A percentile compares a stretch with the other conserved stretches of the same genome.
These are phyloP conservation scores for Percopsis transmontana DNA, from an alignment of 2,113 vertebrate species.

Conservation along the genomic window DNA sequence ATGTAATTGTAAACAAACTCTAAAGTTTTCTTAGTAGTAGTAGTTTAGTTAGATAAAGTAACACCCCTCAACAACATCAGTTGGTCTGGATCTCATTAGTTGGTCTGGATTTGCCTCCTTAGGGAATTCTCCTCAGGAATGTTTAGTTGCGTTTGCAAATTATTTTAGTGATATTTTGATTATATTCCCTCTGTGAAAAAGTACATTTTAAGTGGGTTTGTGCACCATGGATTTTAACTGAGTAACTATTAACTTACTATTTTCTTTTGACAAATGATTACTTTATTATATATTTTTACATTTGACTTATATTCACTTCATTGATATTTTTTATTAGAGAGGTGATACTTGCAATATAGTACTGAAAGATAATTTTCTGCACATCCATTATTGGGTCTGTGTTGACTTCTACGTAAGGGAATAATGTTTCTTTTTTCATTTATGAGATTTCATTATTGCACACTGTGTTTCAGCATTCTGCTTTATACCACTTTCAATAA, in stretches of 20 bases:
- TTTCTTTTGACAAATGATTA: background rate
- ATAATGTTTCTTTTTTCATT: slow-evolving; percentile 15
- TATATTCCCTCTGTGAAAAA: background rate
- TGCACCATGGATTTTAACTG: too few species aligned
- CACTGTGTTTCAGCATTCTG: slow-evolving; percentile 19
- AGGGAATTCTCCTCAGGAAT: background rate
- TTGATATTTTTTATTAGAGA: slow-evolving; percentile 10
- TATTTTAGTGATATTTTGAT: background rate
- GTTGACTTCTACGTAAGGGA: background rate
- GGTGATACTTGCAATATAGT: too few species aligned
- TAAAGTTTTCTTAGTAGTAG: background rate
- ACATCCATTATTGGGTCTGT: background rate
- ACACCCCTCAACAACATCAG: too few species aligned
- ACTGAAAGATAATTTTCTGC: too few species aligned
- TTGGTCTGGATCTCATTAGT: background rate
- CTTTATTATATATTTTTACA: background rate
- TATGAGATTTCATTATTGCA: slow-evolving; percentile 12
- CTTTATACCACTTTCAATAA: slow-evolving; percentile 39
- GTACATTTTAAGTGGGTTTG: too few species aligned
- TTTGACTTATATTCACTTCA: background rate
- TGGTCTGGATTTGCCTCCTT: background rate
- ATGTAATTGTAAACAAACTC: background rate
- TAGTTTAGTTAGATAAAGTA: background rate
- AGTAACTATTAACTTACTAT: background rate
- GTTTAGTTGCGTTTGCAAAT: background rate